Conservation (phyloP, 2,797 vertebrate species). For the Manis crassicaudata region DNA sequence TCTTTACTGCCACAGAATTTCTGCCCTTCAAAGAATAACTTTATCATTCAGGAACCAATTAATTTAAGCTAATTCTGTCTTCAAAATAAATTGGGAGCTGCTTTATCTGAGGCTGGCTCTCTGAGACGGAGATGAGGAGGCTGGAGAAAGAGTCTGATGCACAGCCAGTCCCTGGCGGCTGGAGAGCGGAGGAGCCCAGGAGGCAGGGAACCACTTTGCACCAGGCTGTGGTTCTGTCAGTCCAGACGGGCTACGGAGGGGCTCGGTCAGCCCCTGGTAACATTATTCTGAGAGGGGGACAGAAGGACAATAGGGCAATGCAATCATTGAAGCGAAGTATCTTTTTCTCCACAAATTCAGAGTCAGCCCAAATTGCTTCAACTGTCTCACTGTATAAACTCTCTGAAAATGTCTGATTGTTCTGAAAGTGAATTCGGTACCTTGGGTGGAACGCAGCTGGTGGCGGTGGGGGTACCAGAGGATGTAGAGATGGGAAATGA, state of each 20-base stretch:
- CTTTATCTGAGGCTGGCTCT: neutral
- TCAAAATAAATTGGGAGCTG: neutral
- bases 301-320: neutral
- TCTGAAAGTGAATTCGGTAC: neutral
- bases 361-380: neutral
- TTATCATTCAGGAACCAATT: constrained; percentile 13
- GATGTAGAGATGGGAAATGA: neutral
- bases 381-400: neutral
- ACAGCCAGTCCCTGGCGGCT: neutral
- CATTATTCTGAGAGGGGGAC: neutral
- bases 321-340: neutral
- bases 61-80: neutral
- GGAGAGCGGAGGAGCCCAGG: neutral
- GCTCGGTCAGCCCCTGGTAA: neutral
- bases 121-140: neutral
- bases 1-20: neutral
- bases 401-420: neutral
- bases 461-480: neutral
- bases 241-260: neutral
- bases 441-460: neutral
- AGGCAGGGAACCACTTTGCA: neutral
- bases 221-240: neutral
- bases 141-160: neutral
- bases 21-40: constrained; percentile 3
- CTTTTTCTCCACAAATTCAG: neutral